A percentile compares a stretch with the other conserved stretches of the same genome.
phyloP scores from a whole-genome alignment of 2,888 invertebrate genomes.

The Podabrus alpinus region DNA sequence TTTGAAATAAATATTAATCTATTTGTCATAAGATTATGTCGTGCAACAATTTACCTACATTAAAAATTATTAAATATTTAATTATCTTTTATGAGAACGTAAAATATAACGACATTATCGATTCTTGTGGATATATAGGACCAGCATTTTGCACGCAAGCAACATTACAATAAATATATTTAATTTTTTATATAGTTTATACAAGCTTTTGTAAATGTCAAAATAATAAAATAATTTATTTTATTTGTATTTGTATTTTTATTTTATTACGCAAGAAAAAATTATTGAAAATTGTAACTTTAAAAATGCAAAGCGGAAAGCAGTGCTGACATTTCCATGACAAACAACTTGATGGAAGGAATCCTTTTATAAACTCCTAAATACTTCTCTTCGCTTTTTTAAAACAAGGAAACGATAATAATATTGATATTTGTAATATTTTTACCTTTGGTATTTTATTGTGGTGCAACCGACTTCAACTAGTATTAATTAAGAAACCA shows the following conservation, averaged over 20 bases:
- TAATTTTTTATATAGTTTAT: slow-evolving; percentile 3
- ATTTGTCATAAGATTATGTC: not conserved
- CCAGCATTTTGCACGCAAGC: not conserved
- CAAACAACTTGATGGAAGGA: not conserved
- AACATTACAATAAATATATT: slow-evolving; percentile 2
- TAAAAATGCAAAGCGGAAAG: not conserved
- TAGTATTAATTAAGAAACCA: not conserved
- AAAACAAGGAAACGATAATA: not conserved
- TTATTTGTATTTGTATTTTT: not conserved
- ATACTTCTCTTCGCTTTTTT: not conserved
- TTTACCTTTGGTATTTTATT: not conserved
- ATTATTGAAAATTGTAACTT: not conserved
- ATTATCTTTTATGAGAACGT: not conserved
- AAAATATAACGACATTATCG: slow-evolving; percentile 1
- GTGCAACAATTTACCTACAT: not conserved
- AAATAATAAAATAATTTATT: not conserved
- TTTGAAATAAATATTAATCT: not conserved
- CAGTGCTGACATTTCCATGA: not conserved
- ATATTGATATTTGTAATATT: not conserved
- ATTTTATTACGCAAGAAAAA: not conserved
- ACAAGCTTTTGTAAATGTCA: slow-evolving; percentile 3
- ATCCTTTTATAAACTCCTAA: not conserved
- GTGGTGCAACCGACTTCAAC: no score
- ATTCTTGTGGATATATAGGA: not conserved
- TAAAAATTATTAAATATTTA: slow-evolving; percentile 3